phyloP scores from a whole-genome alignment of 2,113 vertebrate species.

The Acinonyx jubatus region DNA sequence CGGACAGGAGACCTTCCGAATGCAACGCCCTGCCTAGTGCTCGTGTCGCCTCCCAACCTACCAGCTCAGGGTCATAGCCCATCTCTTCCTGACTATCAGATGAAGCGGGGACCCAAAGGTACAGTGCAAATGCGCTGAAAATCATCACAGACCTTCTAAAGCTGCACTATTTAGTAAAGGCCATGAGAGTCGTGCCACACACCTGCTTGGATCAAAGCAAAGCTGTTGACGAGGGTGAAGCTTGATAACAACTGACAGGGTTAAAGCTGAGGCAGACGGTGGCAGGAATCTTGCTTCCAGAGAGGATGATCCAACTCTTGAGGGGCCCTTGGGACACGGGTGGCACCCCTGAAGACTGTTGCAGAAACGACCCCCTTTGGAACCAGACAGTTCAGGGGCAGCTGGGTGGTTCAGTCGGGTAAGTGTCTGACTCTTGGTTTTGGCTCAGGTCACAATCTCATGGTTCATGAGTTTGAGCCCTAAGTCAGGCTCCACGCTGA shows the following conservation, averaged over 20 bases:
- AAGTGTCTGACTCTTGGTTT: too few species aligned
- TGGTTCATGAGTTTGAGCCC: too few species aligned
- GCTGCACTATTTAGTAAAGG: neutral
- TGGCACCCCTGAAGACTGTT: neutral
- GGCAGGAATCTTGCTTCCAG: neutral
- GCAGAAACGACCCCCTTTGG: neutral
- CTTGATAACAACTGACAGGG: neutral
- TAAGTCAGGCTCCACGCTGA: too few species aligned
- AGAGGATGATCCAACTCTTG: neutral
- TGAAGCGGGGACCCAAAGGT: neutral
- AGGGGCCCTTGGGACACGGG: neutral
- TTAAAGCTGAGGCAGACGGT: neutral
- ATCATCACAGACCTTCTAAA: neutral
- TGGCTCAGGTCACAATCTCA: too few species aligned
- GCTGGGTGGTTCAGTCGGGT: too few species aligned
- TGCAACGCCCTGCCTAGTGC: neutral
- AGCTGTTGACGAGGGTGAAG: neutral
- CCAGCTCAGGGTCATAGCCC: neutral
- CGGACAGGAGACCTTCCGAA: neutral
- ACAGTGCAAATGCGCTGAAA: neutral
- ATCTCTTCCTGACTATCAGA: neutral
- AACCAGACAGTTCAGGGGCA: neutral
- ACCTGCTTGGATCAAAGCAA: neutral
- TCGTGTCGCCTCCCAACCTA: neutral
- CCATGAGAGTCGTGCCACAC: neutral